A percentile compares a stretch with the other conserved stretches of the same genome.
Evolutionary conservation across 2,888 invertebrate species (phyloP).

Genomic region (Anorthoa munda): DNA sequence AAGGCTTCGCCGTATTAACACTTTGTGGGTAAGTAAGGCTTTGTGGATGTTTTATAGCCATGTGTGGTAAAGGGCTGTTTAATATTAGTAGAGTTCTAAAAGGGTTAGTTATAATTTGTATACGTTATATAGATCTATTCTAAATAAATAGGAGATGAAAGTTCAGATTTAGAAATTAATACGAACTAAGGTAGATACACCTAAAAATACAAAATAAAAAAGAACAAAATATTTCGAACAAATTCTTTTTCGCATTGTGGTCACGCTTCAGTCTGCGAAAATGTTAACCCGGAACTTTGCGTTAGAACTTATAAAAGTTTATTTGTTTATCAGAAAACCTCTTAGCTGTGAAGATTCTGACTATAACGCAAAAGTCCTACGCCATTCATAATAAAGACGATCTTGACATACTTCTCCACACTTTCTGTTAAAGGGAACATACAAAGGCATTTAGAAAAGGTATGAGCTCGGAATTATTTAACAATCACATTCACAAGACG

Average conservation of each 20-base stretch:
- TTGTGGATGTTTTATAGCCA: conserved; percentile 23
- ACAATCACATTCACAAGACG: conserved; percentile 10
- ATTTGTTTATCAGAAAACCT: neutral
- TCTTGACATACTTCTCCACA: neutral
- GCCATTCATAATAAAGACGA: neutral
- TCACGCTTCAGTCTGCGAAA: too few relatives aligned
- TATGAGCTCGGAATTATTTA: conserved; percentile 43
- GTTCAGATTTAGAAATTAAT: too few relatives aligned
- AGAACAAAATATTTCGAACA: neutral
- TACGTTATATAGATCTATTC: neutral
- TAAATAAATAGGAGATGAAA: neutral
- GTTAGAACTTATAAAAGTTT: neutral
- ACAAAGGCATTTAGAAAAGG: conserved; percentile 22
- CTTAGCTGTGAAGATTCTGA: neutral
- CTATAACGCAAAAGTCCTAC: neutral
- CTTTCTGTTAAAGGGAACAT: conserved; percentile 13
- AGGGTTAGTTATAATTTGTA: neutral
- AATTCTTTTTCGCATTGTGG: neutral
- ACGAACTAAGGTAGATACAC: too few relatives aligned
- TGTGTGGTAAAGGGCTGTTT: neutral
- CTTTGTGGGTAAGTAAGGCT: conserved; percentile 17
- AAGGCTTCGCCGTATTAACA: conserved; percentile 26
- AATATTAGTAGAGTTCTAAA: conserved; percentile 6
- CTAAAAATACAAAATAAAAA: too few relatives aligned
- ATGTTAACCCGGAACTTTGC: neutral